These are phyloP conservation scores for Polypterus bichir DNA, from an alignment of 2,113 vertebrate species.

Conservation along the genomic window DNA sequence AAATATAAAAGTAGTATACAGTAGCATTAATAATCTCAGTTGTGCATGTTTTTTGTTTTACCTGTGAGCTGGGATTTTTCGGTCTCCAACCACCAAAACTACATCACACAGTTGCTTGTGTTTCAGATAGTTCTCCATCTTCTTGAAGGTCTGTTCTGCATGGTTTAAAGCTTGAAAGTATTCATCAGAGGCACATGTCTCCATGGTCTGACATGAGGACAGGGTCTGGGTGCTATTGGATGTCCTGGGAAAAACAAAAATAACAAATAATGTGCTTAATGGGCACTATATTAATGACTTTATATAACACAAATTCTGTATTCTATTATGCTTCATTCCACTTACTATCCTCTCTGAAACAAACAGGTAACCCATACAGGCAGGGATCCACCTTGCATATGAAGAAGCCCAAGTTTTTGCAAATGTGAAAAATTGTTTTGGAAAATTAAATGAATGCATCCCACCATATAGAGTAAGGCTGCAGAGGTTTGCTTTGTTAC, in stretches of 20 bases:
- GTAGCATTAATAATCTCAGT: too few species aligned
- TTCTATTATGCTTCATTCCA: not conserved
- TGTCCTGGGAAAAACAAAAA: slow-evolving; percentile 50
- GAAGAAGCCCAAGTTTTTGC: too few species aligned
- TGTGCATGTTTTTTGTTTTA: slow-evolving; percentile 24
- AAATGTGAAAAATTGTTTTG: too few species aligned
- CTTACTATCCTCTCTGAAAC: not conserved
- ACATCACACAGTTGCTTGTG: slow-evolving; percentile 88
- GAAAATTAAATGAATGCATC: too few species aligned
- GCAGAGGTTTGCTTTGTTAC: too few species aligned
- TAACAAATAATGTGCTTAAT: too few species aligned
- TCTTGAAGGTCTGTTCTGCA: slow-evolving; percentile 83
- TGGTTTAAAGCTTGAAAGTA: slow-evolving; percentile 88
- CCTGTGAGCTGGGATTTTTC: slow-evolving; percentile 94
- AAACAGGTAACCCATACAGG: slow-evolving; percentile 1
- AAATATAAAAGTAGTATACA: too few species aligned
- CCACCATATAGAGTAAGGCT: too few species aligned
- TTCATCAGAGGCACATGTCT: slow-evolving; percentile 82
- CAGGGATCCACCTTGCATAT: too few species aligned
- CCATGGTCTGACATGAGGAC: slow-evolving; percentile 79
- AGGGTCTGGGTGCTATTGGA: slow-evolving; percentile 78
- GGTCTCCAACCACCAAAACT: slow-evolving; percentile 80
- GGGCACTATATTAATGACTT: too few species aligned
- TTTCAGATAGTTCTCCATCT: slow-evolving; percentile 91
- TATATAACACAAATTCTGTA: too few species aligned